Evolutionary conservation across 2,797 vertebrate species (phyloP).

Genomic region (Holocentrus rufus): DNA sequence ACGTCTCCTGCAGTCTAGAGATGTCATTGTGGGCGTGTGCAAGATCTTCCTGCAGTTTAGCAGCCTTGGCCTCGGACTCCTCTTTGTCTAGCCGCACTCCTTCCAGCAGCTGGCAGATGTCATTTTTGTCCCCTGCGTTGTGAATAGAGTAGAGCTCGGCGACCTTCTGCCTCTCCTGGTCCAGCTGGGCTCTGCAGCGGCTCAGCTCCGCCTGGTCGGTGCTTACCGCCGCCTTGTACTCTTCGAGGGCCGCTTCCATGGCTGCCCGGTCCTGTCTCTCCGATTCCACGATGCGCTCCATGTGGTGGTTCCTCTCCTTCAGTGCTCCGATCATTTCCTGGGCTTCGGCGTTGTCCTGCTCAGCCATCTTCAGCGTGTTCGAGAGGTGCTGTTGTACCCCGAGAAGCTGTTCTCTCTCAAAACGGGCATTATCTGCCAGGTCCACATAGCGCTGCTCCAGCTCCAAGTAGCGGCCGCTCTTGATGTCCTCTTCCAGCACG

Average conservation of each 20-base stretch:
- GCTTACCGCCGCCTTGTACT: constrained; percentile 88
- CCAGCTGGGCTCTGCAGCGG: constrained; percentile 90
- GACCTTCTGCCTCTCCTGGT: constrained; percentile 94
- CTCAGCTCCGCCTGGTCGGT: constrained; percentile 90
- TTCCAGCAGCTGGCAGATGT: constrained; percentile 94
- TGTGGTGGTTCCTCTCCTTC: constrained; percentile 95
- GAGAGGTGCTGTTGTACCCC: constrained; percentile 97
- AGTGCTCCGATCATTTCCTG: constrained; percentile 93
- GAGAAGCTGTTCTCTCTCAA: constrained; percentile 94
- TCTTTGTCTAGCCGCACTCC: constrained; percentile 92
- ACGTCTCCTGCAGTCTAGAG: constrained; percentile 86
- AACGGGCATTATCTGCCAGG: constrained; percentile 91
- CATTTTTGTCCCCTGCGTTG: constrained; percentile 91
- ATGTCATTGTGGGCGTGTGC: constrained; percentile 88
- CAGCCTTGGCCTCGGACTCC: constrained; percentile 89
- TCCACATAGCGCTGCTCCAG: constrained; percentile 94
- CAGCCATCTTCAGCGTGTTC: constrained; percentile 97
- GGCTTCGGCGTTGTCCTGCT: constrained; percentile 96
- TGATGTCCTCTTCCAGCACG: constrained; percentile 91
- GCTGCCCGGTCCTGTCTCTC: constrained; percentile 88
- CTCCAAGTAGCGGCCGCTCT: constrained; percentile 95
- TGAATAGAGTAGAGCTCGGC: constrained; percentile 94
- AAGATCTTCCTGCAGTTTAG: constrained; percentile 89
- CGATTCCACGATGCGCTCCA: constrained; percentile 92
- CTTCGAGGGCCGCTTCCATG: constrained; percentile 86